These are phyloP conservation scores for Protobothrops flavoviridis DNA, from an alignment of 2,113 vertebrate species.

Conservation along the genomic window DNA sequence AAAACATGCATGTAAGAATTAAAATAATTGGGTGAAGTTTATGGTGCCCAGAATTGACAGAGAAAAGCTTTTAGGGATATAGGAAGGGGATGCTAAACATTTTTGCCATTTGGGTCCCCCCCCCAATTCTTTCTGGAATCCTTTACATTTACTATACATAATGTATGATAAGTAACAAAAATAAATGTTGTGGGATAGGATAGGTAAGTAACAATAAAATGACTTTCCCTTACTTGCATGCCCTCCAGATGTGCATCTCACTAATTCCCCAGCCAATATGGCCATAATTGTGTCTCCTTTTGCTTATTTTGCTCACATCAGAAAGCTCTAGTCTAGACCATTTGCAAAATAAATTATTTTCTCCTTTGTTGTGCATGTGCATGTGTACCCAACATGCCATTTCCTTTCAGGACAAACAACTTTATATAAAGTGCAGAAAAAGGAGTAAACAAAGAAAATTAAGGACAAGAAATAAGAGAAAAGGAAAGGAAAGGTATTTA, in stretches of 20 bases:
- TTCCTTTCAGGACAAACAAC: not conserved
- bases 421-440: not conserved
- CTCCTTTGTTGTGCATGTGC: not conserved
- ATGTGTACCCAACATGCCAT: not conserved
- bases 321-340: not conserved
- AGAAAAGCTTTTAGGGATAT: not conserved
- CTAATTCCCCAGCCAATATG: not conserved
- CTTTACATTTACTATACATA: not conserved
- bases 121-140: not conserved
- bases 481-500: not conserved
- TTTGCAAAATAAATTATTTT: not conserved
- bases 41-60: not conserved
- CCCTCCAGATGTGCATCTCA: not conserved
- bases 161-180: not conserved
- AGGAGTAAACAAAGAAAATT: not conserved
- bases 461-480: not conserved
- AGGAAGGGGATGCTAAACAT: not conserved
- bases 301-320: not conserved
- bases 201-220: not conserved
- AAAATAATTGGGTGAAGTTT: not conserved
- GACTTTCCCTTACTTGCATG: not conserved
- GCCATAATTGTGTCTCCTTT: not conserved
- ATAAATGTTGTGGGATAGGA: not conserved
- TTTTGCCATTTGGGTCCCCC: not conserved
- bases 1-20: not conserved